Conservation (phyloP, 1,140 invertebrate genomes). For the Microplitis mediator region DNA sequence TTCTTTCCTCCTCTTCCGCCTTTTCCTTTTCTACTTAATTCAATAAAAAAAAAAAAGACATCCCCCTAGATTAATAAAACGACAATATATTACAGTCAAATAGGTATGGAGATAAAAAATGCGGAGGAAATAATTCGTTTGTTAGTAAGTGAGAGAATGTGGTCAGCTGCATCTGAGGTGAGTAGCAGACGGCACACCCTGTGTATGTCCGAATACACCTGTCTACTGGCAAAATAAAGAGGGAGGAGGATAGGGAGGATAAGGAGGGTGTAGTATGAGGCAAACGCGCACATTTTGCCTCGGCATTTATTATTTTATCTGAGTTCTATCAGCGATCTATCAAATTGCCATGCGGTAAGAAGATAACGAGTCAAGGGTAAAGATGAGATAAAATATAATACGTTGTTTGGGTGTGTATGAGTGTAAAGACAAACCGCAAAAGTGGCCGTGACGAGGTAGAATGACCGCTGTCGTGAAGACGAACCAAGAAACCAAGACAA, state of each 20-base stretch:
- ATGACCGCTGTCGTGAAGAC: slow-evolving; percentile 11
- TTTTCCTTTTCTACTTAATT: too few relatives aligned
- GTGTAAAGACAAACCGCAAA: slow-evolving; percentile 17
- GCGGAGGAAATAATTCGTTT: slow-evolving; percentile 11
- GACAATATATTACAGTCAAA: too few relatives aligned
- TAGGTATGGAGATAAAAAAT: background rate
- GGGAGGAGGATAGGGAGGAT: slow-evolving; percentile 7
- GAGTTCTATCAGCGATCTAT: slow-evolving; percentile 47
- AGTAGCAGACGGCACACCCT: slow-evolving; percentile 10
- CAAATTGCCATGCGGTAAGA: slow-evolving; percentile 40
- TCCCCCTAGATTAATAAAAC: too few relatives aligned
- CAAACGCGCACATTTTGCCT: slow-evolving; percentile 9
- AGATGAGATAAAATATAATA: background rate
- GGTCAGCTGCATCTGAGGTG: slow-evolving; percentile 24
- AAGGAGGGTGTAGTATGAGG: background rate
- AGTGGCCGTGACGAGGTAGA: slow-evolving; percentile 25
- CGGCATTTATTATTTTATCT: slow-evolving; percentile 25
- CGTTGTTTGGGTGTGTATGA: background rate
- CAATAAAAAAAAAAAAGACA: background rate
- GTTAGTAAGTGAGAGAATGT: slow-evolving; percentile 17
- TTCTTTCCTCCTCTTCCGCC: too few relatives aligned
- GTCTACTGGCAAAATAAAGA: slow-evolving; percentile 18
- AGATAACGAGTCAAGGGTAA: slow-evolving; percentile 41
- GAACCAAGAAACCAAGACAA: slow-evolving; percentile 11
- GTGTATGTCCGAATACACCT: slow-evolving; percentile 34